Base-by-base conservation (phyloP, 2,888 invertebrate species). In the Cyclophora albipunctata region DNA sequence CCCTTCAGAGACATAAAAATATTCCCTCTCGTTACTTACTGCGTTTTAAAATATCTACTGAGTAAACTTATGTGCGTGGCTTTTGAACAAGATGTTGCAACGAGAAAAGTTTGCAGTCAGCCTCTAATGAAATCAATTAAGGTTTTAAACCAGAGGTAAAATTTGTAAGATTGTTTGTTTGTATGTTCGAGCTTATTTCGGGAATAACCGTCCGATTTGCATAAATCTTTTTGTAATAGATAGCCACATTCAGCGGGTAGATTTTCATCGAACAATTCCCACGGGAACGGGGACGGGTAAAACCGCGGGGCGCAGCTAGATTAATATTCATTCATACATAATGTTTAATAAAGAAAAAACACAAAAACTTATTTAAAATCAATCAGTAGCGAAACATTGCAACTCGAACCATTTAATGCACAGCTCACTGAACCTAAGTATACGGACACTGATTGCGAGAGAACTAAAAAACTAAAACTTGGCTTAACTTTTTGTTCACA, bases 401-500 rank as follows among this genome's bases (percentile, higher is more conserved):
- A 33, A 34, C 33, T 20, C 33, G 33, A 34, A 43, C 33, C 34
- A 6, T 33, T 34, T 34, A 33, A 34, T 34, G 33, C 6, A 5
- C 34, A 33, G 6, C 20, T 43, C 33, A 43, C 33, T 6, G 43
- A 7, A 3, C 43, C 43, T 34, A 34, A 3, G 34, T 52, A 45
- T 50, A 54, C 45, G 33, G 50, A 44, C 48, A 37, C 62, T 66
- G 63, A 68, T 68, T 66, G 65, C 59, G 54, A 40, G 47, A 46
- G 57, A 60, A 55, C 56, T 56, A 52, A 54, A 55, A 66, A 65
- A 64, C 60, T 3, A 58, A 52, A 63, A 62, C 52, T 55, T 57
- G 41, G 48, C 48, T 46, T 3, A 56, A 69, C 62, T 68, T 71
- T 67, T 69, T 63, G 63, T 58, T 69, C 51, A 58, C 67, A 66